phyloP scores from a whole-genome alignment of 2,888 invertebrate species.

The Melieria omissa region DNA sequence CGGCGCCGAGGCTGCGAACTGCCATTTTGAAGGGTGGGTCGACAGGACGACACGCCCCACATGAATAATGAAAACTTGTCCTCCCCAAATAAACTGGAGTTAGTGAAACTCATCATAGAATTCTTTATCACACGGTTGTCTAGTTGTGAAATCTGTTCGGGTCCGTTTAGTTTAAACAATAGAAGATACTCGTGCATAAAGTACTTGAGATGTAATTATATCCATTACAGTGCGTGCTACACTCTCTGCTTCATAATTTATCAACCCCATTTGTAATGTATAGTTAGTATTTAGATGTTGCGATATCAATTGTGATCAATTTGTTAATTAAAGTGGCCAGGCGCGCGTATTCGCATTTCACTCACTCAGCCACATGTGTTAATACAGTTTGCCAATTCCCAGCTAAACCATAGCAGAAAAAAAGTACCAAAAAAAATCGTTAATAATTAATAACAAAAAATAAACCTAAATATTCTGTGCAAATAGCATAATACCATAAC shows the following conservation, averaged over 20 bases:
- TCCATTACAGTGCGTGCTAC: slow-evolving; percentile 45
- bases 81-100: slow-evolving; percentile 59
- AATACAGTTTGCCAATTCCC: no score
- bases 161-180: slow-evolving; percentile 61
- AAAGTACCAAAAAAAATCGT: no score
- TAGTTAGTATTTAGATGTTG: slow-evolving; percentile 44
- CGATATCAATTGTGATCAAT: slow-evolving; percentile 42
- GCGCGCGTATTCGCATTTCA: no score
- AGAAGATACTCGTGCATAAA: slow-evolving; percentile 44
- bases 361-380: no score
- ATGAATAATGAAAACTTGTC: slow-evolving; percentile 63
- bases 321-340: no score
- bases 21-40: slow-evolving; percentile 56
- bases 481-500: no score
- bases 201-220: slow-evolving; percentile 45
- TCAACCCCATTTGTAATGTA: slow-evolving; percentile 43
- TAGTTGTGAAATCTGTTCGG: slow-evolving; percentile 67
- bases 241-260: slow-evolving; percentile 45
- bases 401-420: no score
- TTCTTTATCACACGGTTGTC: slow-evolving; percentile 67
- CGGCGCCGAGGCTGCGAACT: slow-evolving; percentile 11
- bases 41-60: slow-evolving; percentile 55
- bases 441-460: no score
- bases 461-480: no score
- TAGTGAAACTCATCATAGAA: slow-evolving; percentile 66